These are phyloP conservation scores for Glossosoma conforme DNA, from an alignment of 1,140 invertebrate species.

Conservation along the genomic window DNA sequence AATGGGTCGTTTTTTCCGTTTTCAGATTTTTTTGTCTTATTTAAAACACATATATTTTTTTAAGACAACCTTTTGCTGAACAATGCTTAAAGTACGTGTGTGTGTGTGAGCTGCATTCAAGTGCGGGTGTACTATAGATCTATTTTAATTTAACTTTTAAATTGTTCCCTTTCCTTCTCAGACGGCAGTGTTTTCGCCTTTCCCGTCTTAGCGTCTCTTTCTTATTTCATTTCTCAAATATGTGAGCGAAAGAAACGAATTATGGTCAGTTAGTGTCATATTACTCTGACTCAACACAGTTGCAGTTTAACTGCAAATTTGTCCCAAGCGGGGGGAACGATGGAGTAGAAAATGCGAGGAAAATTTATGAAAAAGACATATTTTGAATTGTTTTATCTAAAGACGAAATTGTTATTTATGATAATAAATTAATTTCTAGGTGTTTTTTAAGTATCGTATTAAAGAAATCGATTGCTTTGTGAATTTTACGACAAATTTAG, in stretches of 20 bases:
- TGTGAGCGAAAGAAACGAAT: neutral
- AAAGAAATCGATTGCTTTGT: too few species aligned
- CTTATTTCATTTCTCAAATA: neutral
- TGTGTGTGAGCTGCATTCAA: conserved; percentile 1
- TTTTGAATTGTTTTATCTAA: too few species aligned
- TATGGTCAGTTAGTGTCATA: neutral
- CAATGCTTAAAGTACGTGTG: neutral
- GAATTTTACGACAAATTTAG: too few species aligned
- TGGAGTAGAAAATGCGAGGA: too few species aligned
- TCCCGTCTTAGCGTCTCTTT: neutral
- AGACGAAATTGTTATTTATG: too few species aligned
- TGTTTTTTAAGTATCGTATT: too few species aligned
- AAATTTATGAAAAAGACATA: too few species aligned
- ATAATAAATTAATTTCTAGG: too few species aligned
- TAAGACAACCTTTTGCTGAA: neutral
- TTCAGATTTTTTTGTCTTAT: too few species aligned
- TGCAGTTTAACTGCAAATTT: conserved; percentile 7
- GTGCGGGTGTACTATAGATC: neutral
- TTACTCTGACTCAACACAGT: neutral
- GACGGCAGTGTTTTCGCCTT: conserved; percentile 2
- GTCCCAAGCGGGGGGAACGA: too few species aligned
- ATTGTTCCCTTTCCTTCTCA: conserved; percentile 6
- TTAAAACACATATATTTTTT: too few species aligned
- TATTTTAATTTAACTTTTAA: conserved; percentile 11
- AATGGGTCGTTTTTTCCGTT: too few species aligned